These are phyloP conservation scores for Ciconia nigra DNA, from an alignment of 2,797 vertebrate species.

Conservation along the genomic window DNA sequence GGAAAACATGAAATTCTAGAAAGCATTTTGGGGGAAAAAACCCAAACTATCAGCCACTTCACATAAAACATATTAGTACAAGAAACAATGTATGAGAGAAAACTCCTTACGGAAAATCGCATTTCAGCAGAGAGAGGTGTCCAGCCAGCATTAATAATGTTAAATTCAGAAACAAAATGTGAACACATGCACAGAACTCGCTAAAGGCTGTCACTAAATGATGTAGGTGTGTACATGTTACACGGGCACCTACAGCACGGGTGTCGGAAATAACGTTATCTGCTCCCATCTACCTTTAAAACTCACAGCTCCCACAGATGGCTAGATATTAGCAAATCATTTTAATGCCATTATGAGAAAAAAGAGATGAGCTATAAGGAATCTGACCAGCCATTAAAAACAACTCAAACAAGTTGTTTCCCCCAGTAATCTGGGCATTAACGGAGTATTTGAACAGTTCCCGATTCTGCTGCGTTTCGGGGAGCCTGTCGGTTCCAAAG, in stretches of 20 bases:
- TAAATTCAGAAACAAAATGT: background rate
- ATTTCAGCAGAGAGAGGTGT: background rate
- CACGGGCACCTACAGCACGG: background rate
- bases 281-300: background rate
- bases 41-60: background rate
- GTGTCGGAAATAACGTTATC: background rate
- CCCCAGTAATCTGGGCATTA: background rate
- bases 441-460: background rate
- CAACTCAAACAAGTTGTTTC: background rate
- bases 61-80: background rate
- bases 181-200: background rate
- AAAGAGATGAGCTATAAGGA: background rate
- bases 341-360: background rate
- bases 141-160: background rate
- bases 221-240: background rate
- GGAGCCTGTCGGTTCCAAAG: background rate
- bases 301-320: background rate
- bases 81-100: background rate
- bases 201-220: background rate
- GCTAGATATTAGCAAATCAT: background rate
- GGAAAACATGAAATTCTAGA: constrained; percentile 2
- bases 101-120: background rate
- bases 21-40: background rate
- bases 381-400: background rate
- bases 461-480: background rate